Evolutionary conservation across 2,113 vertebrate species (phyloP).

Genomic region (Bothrops jararaca): DNA sequence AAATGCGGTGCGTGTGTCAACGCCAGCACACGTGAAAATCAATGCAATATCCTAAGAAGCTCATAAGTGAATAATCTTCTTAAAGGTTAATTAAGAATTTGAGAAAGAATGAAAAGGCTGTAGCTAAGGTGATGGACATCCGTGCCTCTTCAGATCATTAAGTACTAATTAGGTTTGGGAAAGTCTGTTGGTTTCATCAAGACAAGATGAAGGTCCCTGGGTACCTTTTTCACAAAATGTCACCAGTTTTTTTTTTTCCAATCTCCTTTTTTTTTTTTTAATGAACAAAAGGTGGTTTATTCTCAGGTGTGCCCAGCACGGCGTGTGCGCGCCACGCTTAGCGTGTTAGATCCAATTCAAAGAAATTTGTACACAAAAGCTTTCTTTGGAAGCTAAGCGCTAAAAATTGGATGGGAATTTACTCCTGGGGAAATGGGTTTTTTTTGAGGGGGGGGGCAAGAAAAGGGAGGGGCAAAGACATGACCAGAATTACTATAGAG

Average conservation of each 20-base stretch:
- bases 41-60: slow-evolving; percentile 65
- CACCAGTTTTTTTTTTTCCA: slow-evolving; percentile 49
- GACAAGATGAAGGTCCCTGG: slow-evolving; percentile 67
- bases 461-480: background rate
- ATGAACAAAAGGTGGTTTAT: slow-evolving; percentile 61
- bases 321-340: background rate
- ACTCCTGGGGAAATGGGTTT: background rate
- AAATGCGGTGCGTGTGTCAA: slow-evolving; percentile 29
- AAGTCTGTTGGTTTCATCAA: slow-evolving; percentile 76
- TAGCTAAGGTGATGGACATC: slow-evolving; percentile 70
- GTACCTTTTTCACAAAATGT: slow-evolving; percentile 72
- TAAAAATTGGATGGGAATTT: background rate
- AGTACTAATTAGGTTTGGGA: slow-evolving; percentile 84
- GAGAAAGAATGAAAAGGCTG: slow-evolving; percentile 65
- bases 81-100: slow-evolving; percentile 84
- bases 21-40: slow-evolving; percentile 19
- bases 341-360: slow-evolving; percentile 35
- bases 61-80: slow-evolving; percentile 71
- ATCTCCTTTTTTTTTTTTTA: slow-evolving; percentile 45
- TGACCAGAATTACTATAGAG: background rate
- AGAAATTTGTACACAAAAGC: background rate
- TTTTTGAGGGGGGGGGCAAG: background rate
- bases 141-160: slow-evolving; percentile 80
- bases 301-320: slow-evolving; percentile 43
- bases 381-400: background rate